Evolutionary conservation across 2,113 vertebrate genomes (phyloP), one percentile per base, ranked within the genome.

Genomic region (Oreocharis arfaki): DNA sequence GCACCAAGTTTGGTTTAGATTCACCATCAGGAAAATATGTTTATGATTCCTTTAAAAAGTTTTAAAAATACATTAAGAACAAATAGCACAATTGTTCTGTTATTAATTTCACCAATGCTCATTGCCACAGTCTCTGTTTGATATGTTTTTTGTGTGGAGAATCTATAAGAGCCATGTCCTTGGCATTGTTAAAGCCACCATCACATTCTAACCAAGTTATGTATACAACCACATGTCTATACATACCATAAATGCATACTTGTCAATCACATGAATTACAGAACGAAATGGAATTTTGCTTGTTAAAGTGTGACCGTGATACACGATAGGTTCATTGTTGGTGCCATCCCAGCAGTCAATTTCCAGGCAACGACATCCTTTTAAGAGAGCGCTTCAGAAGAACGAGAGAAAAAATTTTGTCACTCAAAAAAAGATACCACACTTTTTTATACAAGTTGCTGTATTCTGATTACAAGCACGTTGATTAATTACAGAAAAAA

Each of bases 311-410:
- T 98, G 97, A 10, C 99, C 99, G 1, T 99, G 99, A 84, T 99
- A 99, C 4, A 99, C 98, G 13, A 99, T 3, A 4, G 99, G 99
- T 41, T 99, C 98, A 39, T 96, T 95, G 24, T 98, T 95, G 9
- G 93, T 73, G 39, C 99, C 99, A 63, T 99, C 98, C 98, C 99
- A 99, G 97, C 99, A 99, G 96, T 99, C 99, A 61, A 99, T 98
- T 96, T 99, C 99, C 94, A 99, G 91, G 84, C 99, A 99, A 53
- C 99, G 99, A 35, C 99, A 99, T 79, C 98, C 99, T 96, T 98
- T 98, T 73, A 98, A 95, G 52, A 99, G 98, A 89, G 98, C 98
- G 22, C 99, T 99, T 96, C 19, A 44, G 42, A 92, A 95, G 50
- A 94, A 60, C 15, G 35, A 69, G 49, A 61, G 37, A 91, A 94